phyloP scores from a whole-genome alignment of 2,113 vertebrate genomes.

The Gorsachius goisagi region DNA sequence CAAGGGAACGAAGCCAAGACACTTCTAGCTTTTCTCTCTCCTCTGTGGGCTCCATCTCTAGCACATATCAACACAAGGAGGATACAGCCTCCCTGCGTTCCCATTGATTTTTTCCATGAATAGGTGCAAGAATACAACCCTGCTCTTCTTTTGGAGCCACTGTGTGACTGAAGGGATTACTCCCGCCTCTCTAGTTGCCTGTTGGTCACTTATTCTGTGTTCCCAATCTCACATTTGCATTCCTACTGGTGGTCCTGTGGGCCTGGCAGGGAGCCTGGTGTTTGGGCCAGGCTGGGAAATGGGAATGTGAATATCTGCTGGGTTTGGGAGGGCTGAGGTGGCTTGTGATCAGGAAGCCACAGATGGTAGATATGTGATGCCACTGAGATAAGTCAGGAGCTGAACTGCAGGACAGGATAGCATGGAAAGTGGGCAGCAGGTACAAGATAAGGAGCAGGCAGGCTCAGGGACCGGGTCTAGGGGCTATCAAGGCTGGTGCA shows the following conservation, averaged over 20 bases:
- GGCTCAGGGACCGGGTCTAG: neutral
- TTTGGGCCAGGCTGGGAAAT: neutral
- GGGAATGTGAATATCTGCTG: neutral
- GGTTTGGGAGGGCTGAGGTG: neutral
- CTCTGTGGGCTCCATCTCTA: neutral
- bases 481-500: neutral
- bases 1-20: neutral
- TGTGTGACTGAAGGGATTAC: neutral
- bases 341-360: neutral
- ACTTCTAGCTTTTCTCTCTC: neutral
- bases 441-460: neutral
- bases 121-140: neutral
- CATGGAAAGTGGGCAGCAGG: neutral
- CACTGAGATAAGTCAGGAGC: neutral
- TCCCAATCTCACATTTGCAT: neutral
- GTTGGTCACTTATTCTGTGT: neutral
- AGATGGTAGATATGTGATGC: no score
- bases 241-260: neutral
- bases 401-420: neutral
- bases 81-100: neutral
- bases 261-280: neutral
- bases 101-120: fast-evolving
- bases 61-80: neutral
- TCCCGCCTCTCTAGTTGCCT: neutral
- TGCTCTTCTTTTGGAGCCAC: neutral